Evolutionary conservation across 2,888 invertebrate genomes (phyloP).

Genomic region (Andricus quercusramuli): DNA sequence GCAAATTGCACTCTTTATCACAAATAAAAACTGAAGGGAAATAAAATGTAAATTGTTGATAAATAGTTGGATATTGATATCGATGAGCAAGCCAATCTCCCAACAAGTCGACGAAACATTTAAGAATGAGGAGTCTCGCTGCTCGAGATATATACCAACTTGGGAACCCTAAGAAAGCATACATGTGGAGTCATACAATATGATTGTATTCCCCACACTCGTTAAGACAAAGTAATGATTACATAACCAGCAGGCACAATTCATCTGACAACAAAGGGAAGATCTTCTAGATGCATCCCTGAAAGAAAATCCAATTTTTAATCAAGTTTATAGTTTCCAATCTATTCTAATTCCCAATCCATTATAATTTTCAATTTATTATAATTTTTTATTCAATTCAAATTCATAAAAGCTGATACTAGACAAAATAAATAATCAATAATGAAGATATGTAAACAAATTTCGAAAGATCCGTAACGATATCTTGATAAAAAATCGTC

Average conservation of each 20-base stretch:
- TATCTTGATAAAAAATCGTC: too few relatives aligned
- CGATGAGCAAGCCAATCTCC: constrained; percentile 3
- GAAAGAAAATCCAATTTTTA: neutral
- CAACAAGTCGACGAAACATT: constrained; percentile 49
- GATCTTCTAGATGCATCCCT: neutral
- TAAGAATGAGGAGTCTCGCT: constrained; percentile 49
- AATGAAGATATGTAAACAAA: too few relatives aligned
- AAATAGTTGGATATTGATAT: constrained; percentile 9
- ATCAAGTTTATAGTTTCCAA: neutral
- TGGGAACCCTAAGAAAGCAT: constrained; percentile 46
- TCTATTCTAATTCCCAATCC: neutral
- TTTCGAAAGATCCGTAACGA: too few relatives aligned
- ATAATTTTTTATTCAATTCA: neutral
- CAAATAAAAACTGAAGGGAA: neutral
- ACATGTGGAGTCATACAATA: constrained; percentile 3
- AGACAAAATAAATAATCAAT: too few relatives aligned
- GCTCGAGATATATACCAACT: constrained; percentile 53
- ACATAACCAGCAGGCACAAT: constrained; percentile 3
- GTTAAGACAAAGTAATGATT: constrained; percentile 24
- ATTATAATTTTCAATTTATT: too few relatives aligned
- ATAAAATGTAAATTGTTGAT: neutral
- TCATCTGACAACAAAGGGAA: constrained; percentile 9
- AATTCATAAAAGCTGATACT: neutral
- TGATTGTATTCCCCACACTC: constrained; percentile 10
- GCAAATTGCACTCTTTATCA: constrained; percentile 4